Evolutionary conservation across 1,140 invertebrate species (phyloP), one percentile per base, ranked within the genome.

Genomic region (Drosophila virilis): DNA sequence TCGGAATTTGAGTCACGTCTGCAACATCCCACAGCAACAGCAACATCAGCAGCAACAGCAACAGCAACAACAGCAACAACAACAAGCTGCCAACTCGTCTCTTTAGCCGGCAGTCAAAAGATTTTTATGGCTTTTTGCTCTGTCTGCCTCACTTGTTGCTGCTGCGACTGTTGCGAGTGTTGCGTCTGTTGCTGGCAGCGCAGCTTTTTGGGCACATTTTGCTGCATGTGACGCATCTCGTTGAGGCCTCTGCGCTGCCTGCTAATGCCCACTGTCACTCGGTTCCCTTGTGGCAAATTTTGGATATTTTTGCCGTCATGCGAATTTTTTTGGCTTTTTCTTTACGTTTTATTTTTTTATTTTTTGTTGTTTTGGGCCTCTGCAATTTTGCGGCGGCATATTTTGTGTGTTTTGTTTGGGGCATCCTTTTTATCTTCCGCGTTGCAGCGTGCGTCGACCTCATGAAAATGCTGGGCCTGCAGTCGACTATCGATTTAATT

Each of bases 401-500:
- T 80, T 89, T 76, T 61, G 60, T 55, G 51, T 55, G 66, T 58
- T 62, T 42, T 54, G 71, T 88, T 79, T 80, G 84, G 79, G 80
- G 83, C 84, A 88, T 88, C 83, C 83, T 88, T 86, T 89, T 84
- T 80, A 89, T 89, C 84, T 89, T 89, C 84, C 84, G 84, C 84
- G 84, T 89, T 89, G 69, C 84, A 60, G 85, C 74, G 84, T 61
- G 45, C 84, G 54, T 66, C 65, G 84, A 89, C 74, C 84, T 51
- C 67, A 48, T 52, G 55, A 42, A 43, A 52, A 51, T 45, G 38
- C 55, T 54, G 33, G 17, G 55, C 45, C 48, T 37, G 13, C 33
- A 50, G 42, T 51, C 43, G 37, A 46, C 59, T 70, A 85, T 85
- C 69, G 81, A 80, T 71, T 72, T 73, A 76, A 80, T 79, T 77